phyloP scores from a whole-genome alignment of 2,113 vertebrate genomes.

The Thunnus thynnus region DNA sequence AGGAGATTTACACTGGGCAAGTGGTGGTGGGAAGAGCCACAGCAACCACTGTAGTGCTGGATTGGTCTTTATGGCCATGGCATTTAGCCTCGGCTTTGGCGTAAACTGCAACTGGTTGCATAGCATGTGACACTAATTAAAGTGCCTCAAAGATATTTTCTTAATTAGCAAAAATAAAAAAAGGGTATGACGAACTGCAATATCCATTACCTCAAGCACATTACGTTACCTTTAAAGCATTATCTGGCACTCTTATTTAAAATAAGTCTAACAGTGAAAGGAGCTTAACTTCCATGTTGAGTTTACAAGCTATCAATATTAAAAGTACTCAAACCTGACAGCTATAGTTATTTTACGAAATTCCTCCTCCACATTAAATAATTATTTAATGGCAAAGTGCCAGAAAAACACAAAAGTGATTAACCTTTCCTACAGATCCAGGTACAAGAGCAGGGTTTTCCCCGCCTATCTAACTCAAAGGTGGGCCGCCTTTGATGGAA shows the following conservation, averaged over 20 bases:
- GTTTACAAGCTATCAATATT: neutral
- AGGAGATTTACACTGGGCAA: slow-evolving; percentile 76
- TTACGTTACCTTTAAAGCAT: neutral
- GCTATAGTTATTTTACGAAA: neutral
- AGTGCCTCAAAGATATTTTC: neutral
- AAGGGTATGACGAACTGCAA: too few species aligned
- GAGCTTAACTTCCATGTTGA: neutral
- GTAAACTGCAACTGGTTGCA: slow-evolving; percentile 55
- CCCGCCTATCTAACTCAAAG: too few species aligned
- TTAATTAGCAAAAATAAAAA: neutral
- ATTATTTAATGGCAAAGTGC: neutral
- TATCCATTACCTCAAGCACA: neutral
- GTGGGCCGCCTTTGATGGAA: too few species aligned
- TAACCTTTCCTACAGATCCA: neutral
- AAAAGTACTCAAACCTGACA: neutral
- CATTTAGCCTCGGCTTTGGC: slow-evolving; percentile 68
- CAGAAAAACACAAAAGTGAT: neutral
- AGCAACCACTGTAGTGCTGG: slow-evolving; percentile 17
- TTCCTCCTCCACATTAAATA: neutral
- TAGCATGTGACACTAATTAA: slow-evolving; percentile 30
- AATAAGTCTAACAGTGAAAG: neutral
- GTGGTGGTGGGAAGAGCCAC: slow-evolving; percentile 50
- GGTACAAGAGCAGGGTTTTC: too few species aligned
- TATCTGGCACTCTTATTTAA: neutral
- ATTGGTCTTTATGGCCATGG: slow-evolving; percentile 39